A percentile compares a stretch with the other conserved stretches of the same genome.
These are phyloP conservation scores for Leptopilina drosophilae DNA, from an alignment of 2,888 invertebrate species.

Conservation along the genomic window DNA sequence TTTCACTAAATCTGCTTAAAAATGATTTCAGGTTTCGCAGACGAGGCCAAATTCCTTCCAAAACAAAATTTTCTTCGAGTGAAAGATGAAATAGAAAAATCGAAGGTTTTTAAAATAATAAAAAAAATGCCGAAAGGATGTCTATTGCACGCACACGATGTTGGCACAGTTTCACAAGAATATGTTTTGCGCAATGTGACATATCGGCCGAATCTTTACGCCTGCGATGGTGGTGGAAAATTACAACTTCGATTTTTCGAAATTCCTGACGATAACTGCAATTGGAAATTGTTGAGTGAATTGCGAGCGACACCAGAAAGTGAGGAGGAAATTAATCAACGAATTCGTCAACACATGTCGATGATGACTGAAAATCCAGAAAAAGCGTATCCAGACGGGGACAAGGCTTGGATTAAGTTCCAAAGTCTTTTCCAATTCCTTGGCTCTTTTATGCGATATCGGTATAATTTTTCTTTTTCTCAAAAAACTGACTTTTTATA, in stretches of 20 bases:
- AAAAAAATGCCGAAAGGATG: slow-evolving; percentile 86
- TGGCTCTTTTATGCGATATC: slow-evolving; percentile 62
- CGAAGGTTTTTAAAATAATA: slow-evolving; percentile 83
- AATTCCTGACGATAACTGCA: slow-evolving; percentile 56
- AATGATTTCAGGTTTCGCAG: slow-evolving; percentile 59
- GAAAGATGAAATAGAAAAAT: slow-evolving; percentile 80
- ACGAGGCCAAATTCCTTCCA: slow-evolving; percentile 80
- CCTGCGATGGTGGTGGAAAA: slow-evolving; percentile 71
- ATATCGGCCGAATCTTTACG: slow-evolving; percentile 81
- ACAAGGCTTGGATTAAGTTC: slow-evolving; percentile 53
- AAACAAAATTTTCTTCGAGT: slow-evolving; percentile 83
- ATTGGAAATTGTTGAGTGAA: slow-evolving; percentile 64
- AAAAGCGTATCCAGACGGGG: slow-evolving; percentile 41
- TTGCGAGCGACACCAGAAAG: slow-evolving; percentile 56
- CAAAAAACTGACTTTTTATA: neutral
- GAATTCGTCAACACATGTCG: slow-evolving; percentile 79
- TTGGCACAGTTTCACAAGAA: slow-evolving; percentile 81
- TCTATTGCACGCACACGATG: slow-evolving; percentile 84
- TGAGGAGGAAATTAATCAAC: slow-evolving; percentile 78
- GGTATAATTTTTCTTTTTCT: slow-evolving; percentile 59
- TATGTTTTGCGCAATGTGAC: slow-evolving; percentile 82
- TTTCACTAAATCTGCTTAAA: too few relatives aligned
- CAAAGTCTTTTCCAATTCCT: slow-evolving; percentile 46
- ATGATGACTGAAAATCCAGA: slow-evolving; percentile 79
- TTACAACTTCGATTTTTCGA: slow-evolving; percentile 50